These are phyloP conservation scores for Molorchus minor DNA, from an alignment of 2,888 invertebrate genomes.

Conservation along the genomic window DNA sequence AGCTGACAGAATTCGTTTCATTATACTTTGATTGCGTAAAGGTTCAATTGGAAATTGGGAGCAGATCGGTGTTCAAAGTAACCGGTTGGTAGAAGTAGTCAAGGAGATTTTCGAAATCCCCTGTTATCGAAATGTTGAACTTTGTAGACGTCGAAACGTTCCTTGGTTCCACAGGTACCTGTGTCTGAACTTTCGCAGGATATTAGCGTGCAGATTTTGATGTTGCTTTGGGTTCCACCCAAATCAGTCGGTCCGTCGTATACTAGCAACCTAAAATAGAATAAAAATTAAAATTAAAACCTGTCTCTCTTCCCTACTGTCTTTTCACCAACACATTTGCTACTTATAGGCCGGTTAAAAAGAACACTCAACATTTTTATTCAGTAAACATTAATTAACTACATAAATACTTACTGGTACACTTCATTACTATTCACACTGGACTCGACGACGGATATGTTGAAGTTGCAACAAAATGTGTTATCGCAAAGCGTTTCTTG, in stretches of 20 bases:
- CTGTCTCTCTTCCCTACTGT: neutral
- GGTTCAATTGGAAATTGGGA: conserved; percentile 38
- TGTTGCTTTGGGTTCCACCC: conserved; percentile 13
- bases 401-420: conserved; percentile 42
- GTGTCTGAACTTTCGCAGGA: conserved; percentile 40
- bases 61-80: conserved; percentile 39
- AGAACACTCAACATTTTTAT: neutral
- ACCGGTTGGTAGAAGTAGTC: conserved; percentile 42
- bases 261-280: conserved; percentile 7
- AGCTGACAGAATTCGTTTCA: conserved; percentile 22
- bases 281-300: neutral
- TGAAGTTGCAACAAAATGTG: conserved; percentile 46
- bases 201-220: conserved; percentile 44
- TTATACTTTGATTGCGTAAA: conserved; percentile 34
- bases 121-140: conserved; percentile 42
- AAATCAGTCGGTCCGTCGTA: conserved; percentile 36
- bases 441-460: conserved; percentile 28
- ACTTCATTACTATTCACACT: conserved; percentile 36
- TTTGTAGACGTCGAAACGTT: conserved; percentile 33
- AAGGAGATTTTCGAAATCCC: conserved; percentile 22
- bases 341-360: neutral
- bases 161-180: conserved; percentile 42
- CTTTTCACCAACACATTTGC: neutral
- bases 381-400: neutral
- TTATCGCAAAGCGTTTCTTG: conserved; percentile 41